These are phyloP conservation scores for Halictus ligatus DNA, from an alignment of 2,888 invertebrate species.

Conservation along the genomic window DNA sequence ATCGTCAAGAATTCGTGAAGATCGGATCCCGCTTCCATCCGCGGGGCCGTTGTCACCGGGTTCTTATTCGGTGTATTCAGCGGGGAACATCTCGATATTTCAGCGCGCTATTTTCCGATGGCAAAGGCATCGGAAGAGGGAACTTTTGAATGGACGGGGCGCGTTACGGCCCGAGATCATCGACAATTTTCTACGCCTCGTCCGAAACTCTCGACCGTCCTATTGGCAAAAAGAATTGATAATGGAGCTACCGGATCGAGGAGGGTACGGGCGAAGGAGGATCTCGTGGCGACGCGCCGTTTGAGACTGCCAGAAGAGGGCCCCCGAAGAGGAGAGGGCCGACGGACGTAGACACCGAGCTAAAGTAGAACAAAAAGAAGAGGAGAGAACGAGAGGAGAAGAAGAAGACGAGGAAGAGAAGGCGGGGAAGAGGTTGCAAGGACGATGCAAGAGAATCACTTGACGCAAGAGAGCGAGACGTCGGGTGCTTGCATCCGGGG, in stretches of 20 bases:
- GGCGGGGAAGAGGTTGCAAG: slow-evolving; percentile 59
- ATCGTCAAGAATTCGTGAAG: not conserved
- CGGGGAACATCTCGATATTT: slow-evolving; percentile 15
- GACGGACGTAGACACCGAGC: slow-evolving; percentile 46
- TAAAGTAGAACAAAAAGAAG: slow-evolving; percentile 42
- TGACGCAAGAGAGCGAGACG: slow-evolving; percentile 76
- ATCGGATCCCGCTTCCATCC: not conserved
- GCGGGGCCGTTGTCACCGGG: not conserved
- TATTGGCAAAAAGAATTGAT: slow-evolving; percentile 60
- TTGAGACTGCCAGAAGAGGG: slow-evolving; percentile 54
- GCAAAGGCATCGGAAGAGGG: not conserved
- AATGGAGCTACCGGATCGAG: slow-evolving; percentile 43
- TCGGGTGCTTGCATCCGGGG: slow-evolving; percentile 74
- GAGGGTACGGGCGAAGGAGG: slow-evolving; percentile 27
- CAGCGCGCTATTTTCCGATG: not conserved
- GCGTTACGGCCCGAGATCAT: not conserved
- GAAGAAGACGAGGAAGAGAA: slow-evolving; percentile 14
- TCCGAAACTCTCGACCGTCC: slow-evolving; percentile 11
- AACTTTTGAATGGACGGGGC: not conserved
- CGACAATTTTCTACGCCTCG: slow-evolving; percentile 9
- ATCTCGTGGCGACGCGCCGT: slow-evolving; percentile 37
- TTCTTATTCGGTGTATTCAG: slow-evolving; percentile 7
- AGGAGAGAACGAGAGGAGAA: slow-evolving; percentile 46
- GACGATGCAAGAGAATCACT: slow-evolving; percentile 77
- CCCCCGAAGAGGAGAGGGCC: slow-evolving; percentile 33